Base-by-base conservation (phyloP, 2,888 invertebrate genomes). In the Villa cingulata region DNA sequence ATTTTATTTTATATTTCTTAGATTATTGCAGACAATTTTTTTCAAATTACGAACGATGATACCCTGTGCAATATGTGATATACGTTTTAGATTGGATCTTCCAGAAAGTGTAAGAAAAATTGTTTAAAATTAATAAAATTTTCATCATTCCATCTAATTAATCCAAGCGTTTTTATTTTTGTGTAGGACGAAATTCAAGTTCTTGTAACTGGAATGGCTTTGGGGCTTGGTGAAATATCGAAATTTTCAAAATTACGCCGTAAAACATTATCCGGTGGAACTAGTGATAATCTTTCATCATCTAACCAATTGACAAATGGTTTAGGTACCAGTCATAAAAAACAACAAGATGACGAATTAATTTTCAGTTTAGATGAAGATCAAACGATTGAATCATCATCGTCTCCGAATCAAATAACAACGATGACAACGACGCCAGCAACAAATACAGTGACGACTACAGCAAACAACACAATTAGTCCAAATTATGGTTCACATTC, bases 21-120 rank as follows among this genome's bases (percentile, higher is more conserved):
- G 77, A 55, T 71, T 81, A 45, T 62, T 82, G 27, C 77, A 83
- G 74, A 81, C 83, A 52, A 80, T 92, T 43, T 86, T 83, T 61
- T 94, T 92, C 70, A 95, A 94, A 70, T 72, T 95, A 58, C 76
- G 94, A 14, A 76, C 86, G 15, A 81, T 91, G 80, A 80, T 83
- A 51, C 94, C 94, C 0, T 89, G 88, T 65, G 86, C 88, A 16
- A 72, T 95, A 17, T 83, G 84, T 53, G 80, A 86, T 63, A 71
- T 92, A 29, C 75, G 80, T 57, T 89, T 92, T 66, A 78, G 83
- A 52, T 76, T 94, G 2, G 88, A 89, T 56, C 73, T 94, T 54
- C 89, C 92, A 0, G 92, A 94, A 66, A 83, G 86, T 49, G 80
- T 77, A 66, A 62, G 65, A 12, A 18, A 1, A 23, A 6, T 23